Percentiles rank a stretch among this genome's conserved stretches.
These are phyloP conservation scores for Crioceris asparagi DNA, from an alignment of 2,888 invertebrate species.

Conservation along the genomic window DNA sequence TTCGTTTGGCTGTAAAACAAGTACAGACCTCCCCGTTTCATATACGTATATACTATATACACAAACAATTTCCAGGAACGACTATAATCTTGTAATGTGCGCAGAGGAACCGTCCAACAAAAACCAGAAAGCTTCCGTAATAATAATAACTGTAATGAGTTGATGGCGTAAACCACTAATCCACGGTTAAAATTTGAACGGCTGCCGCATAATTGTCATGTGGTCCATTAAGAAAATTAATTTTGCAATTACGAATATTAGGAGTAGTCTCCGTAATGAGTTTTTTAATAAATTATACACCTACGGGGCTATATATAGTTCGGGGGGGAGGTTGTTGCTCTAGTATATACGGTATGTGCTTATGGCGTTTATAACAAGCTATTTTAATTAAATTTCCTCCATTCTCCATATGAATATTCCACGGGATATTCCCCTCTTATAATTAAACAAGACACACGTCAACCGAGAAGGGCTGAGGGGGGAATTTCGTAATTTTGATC, in stretches of 20 bases:
- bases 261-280: conserved; percentile 23
- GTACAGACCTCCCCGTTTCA: too few species aligned
- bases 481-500: conserved; percentile 28
- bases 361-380: conserved; percentile 28
- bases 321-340: too few species aligned
- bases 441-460: conserved; percentile 33
- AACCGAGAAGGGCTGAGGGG: conserved; percentile 25
- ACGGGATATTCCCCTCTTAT: conserved; percentile 29
- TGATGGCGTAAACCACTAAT: too few species aligned
- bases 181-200: conserved; percentile 19
- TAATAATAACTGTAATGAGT: too few species aligned
- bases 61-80: too few species aligned
- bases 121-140: too few species aligned
- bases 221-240: conserved; percentile 26
- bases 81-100: too few species aligned
- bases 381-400: conserved; percentile 34
- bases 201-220: conserved; percentile 14
- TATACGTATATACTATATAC: too few species aligned
- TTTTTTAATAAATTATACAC: conserved; percentile 29
- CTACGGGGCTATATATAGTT: conserved; percentile 15
- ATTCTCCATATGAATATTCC: conserved; percentile 31
- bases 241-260: conserved; percentile 26
- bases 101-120: too few species aligned
- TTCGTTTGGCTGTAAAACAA: too few species aligned
- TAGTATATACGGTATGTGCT: conserved; percentile 22